Evolutionary conservation across 2,113 vertebrate species (phyloP), one percentile per base, ranked within the genome.

Genomic region (Amphiprion ocellaris): DNA sequence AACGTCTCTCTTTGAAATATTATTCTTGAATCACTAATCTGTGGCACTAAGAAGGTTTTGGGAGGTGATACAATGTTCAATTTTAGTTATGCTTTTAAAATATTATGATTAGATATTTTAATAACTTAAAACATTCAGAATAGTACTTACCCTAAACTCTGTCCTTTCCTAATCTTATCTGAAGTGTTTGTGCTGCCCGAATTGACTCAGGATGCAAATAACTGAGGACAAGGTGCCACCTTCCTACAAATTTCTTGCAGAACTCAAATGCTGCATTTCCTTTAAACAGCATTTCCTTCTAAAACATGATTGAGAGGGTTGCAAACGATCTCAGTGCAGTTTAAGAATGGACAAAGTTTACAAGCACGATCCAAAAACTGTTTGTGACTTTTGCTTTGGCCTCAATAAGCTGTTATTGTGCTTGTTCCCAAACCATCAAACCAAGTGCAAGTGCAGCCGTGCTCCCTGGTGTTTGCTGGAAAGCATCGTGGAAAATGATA

Each of bases 381-480:
- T 69, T 16, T 77, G 9, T 60, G 14, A 49, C 17, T 74, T 61
- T 66, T 61, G 2, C 16, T 1, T 67, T 69, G 54, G 71, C 68
- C 39, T 49, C 2, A 47, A 26, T 14, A 2, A 6, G 62, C 60
- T 79, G 61, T 82, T 72, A 61, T 69, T 70, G 75, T 74, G 55
- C 68, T 80, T 53, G 70, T 52, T 82, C 15, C 14, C 60, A 66
- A 78, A 70, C 54, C 37, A 26, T 69, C 46, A 79, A 82, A 58
- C 68, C 53, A 70, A n/a, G 7, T 37, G 33, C 33, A 66, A 76
- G 66, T 4, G 52, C 65, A 65, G 56, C 44, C 41, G 0, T 26
- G 59, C 69, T 74, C 74, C 65, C 58, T 23, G 41, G 69, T 69
- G 80, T 74, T 85, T 84, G 56, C 23, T 83, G 80, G 80, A 80